These are phyloP conservation scores for Epinephelus coioides DNA, from an alignment of 2,797 vertebrate species.

Conservation along the genomic window DNA sequence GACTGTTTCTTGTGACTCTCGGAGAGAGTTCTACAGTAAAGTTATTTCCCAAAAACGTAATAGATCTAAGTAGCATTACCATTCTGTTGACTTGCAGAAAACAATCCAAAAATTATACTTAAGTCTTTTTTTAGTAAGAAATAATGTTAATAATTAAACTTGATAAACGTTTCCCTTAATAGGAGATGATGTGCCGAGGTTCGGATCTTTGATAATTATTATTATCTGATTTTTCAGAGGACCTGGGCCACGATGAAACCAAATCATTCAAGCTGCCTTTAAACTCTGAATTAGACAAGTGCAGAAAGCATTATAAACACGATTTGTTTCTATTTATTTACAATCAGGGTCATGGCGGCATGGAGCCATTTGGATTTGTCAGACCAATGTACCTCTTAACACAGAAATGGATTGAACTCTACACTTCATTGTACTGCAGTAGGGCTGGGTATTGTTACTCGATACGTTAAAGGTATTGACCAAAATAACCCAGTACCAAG, in stretches of 20 bases:
- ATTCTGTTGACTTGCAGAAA: slow-evolving; percentile 11
- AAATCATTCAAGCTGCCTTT: not conserved
- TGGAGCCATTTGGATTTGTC: not conserved
- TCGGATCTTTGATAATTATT: not conserved
- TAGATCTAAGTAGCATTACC: not conserved
- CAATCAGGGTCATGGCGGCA: not conserved
- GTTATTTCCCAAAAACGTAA: not conserved
- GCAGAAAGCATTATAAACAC: no score
- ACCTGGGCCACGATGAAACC: not conserved
- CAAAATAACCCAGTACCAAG: no score
- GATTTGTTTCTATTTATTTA: not conserved
- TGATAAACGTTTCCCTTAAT: not conserved
- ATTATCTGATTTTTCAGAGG: not conserved
- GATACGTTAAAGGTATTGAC: no score
- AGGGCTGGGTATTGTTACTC: no score
- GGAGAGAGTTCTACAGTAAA: not conserved
- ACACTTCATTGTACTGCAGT: no score
- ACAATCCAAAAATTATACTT: not conserved
- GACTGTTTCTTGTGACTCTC: slow-evolving; percentile 15
- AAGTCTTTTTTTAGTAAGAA: not conserved
- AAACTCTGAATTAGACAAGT: not conserved
- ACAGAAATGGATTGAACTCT: no score
- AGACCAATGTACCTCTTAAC: not conserved
- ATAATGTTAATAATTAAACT: not conserved
- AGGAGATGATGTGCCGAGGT: not conserved